These are phyloP conservation scores for Chesias legatella DNA, from an alignment of 2,888 invertebrate genomes.

Conservation along the genomic window DNA sequence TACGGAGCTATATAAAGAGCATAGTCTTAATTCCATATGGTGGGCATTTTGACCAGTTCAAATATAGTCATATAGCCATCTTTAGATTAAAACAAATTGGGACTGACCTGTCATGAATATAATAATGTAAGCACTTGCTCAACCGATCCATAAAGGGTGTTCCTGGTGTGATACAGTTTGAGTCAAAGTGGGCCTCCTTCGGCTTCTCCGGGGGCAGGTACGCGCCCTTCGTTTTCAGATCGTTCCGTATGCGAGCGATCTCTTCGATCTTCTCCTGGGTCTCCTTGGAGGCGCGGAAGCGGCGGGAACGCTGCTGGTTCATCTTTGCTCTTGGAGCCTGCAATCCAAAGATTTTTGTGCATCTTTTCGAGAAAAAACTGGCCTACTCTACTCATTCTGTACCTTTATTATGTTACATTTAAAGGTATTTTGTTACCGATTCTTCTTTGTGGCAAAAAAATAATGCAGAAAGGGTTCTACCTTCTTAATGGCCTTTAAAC, in stretches of 20 bases:
- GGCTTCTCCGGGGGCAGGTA: constrained; percentile 92
- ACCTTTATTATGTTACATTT: background rate
- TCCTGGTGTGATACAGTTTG: constrained; percentile 99
- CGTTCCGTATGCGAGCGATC: constrained; percentile 88
- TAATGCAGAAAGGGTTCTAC: too few relatives aligned
- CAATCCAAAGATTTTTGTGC: constrained; percentile 1
- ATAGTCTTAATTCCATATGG: too few relatives aligned
- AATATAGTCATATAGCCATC: too few relatives aligned
- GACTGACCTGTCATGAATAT: constrained; percentile 87
- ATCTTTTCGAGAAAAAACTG: too few relatives aligned
- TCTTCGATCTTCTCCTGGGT: constrained; percentile 92
- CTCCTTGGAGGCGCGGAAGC: constrained; percentile 98
- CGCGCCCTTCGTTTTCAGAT: constrained; percentile 86
- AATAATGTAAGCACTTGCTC: constrained; percentile 91
- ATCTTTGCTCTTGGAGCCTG: constrained; percentile 98
- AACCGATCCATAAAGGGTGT: constrained; percentile 98
- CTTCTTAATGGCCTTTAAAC: too few relatives aligned
- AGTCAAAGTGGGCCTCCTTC: constrained; percentile 97
- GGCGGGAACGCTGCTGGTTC: constrained; percentile 98
- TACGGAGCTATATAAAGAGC: too few relatives aligned
- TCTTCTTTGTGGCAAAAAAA: too few relatives aligned
- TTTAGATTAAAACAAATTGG: too few relatives aligned
- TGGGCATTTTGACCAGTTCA: too few relatives aligned
- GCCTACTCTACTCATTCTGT: too few relatives aligned
- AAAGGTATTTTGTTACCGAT: too few relatives aligned